Evolutionary conservation across 2,797 vertebrate genomes (phyloP).

Genomic region (Galagoides demidoff): DNA sequence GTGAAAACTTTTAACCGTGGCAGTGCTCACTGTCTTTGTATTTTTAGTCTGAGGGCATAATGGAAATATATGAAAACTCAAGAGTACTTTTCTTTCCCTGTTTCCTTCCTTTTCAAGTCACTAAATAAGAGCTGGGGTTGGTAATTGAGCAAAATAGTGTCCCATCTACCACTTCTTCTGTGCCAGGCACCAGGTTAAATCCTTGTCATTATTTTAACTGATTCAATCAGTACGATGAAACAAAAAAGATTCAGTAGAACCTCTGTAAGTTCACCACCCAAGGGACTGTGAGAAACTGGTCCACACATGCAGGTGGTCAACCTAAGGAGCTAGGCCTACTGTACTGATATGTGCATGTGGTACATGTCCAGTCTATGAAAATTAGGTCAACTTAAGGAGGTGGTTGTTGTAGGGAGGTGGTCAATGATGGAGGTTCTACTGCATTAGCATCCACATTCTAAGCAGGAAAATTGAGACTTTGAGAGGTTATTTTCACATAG

Average conservation of each 20-base stretch:
- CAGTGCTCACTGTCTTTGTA: not conserved
- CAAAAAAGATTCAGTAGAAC: not conserved
- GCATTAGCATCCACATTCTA: not conserved
- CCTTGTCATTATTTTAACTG: not conserved
- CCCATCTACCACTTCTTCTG: not conserved
- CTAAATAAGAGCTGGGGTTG: not conserved
- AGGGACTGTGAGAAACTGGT: too few species aligned
- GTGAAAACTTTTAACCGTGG: not conserved
- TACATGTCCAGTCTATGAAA: too few species aligned
- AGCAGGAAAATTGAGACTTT: not conserved
- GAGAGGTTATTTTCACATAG: constrained; percentile 5
- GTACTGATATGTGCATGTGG: too few species aligned
- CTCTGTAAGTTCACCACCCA: too few species aligned
- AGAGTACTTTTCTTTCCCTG: not conserved
- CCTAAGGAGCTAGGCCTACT: too few species aligned
- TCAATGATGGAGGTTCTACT: too few species aligned
- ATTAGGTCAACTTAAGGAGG: too few species aligned
- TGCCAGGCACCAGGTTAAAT: not conserved
- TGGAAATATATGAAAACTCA: not conserved
- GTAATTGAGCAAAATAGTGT: not conserved
- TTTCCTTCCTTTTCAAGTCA: not conserved
- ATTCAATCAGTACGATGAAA: not conserved
- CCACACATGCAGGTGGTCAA: too few species aligned
- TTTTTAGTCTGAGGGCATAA: not conserved
- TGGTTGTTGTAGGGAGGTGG: too few species aligned